phyloP scores from a whole-genome alignment of 2,113 vertebrate genomes.

The Cisticola juncidis region DNA sequence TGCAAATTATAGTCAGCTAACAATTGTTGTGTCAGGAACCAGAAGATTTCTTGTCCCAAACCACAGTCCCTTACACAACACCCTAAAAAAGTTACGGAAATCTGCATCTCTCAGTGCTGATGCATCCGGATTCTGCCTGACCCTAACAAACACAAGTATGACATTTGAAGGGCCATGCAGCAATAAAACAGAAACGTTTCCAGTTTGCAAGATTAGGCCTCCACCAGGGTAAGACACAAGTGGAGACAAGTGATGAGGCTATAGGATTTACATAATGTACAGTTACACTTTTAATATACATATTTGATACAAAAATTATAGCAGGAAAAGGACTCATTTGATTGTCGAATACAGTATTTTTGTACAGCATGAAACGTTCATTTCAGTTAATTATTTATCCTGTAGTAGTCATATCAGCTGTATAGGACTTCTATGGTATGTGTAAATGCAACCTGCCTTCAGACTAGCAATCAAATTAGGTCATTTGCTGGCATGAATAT shows the following conservation, averaged over 20 bases:
- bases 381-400: conserved; percentile 64
- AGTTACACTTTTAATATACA: conserved; percentile 74
- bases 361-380: conserved; percentile 69
- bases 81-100: not conserved
- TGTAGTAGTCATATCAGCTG: conserved; percentile 61
- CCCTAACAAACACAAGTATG: conserved; percentile 11
- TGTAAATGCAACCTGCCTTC: conserved; percentile 52
- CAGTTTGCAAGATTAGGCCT: conserved; percentile 50
- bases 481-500: conserved; percentile 62
- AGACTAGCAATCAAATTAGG: conserved; percentile 51
- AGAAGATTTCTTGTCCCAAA: conserved; percentile 24
- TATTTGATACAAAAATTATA: conserved; percentile 76
- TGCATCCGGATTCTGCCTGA: conserved; percentile 45
- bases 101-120: not conserved
- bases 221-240: conserved; percentile 37
- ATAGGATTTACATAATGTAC: conserved; percentile 71
- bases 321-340: conserved; percentile 63
- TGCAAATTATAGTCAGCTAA: not conserved
- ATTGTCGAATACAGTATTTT: conserved; percentile 72
- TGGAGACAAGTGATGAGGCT: conserved; percentile 56
- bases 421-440: conserved; percentile 56
- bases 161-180: conserved; percentile 53
- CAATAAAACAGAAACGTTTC: conserved; percentile 50
- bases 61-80: not conserved
- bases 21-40: not conserved